phyloP scores from a whole-genome alignment of 2,888 invertebrate species.

The Emmelina monodactyla region DNA sequence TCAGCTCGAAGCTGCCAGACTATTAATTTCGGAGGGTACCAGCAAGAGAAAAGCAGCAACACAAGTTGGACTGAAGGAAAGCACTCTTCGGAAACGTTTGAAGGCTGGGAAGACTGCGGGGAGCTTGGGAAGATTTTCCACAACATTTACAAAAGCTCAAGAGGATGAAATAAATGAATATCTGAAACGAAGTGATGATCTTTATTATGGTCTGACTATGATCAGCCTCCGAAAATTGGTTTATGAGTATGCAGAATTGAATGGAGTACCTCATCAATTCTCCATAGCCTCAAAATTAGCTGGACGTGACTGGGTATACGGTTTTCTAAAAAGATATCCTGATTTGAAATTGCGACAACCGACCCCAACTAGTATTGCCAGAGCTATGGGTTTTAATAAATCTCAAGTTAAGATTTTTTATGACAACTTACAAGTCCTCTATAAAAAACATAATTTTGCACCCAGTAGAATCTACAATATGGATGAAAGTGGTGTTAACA shows the following conservation, averaged over 20 bases:
- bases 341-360: conserved; percentile 12
- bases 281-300: conserved; percentile 14
- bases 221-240: conserved; percentile 11
- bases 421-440: conserved; percentile 16
- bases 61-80: conserved; percentile 12
- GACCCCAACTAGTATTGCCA: neutral
- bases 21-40: conserved; percentile 14
- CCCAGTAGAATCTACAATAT: conserved; percentile 18
- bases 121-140: conserved; percentile 12
- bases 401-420: conserved; percentile 19
- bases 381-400: neutral
- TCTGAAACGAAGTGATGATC: conserved; percentile 10
- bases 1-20: conserved; percentile 12
- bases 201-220: conserved; percentile 14
- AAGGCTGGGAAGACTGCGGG: conserved; percentile 12
- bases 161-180: conserved; percentile 13
- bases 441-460: conserved; percentile 16
- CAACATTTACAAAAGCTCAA: conserved; percentile 13
- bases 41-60: conserved; percentile 14
- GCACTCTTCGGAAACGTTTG: conserved; percentile 16
- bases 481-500: conserved; percentile 11
- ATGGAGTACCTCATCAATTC: conserved; percentile 7
- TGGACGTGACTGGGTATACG: conserved; percentile 16
- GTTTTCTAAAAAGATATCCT: conserved; percentile 14
- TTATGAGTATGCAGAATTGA: conserved; percentile 14